Evolutionary conservation across 2,888 invertebrate genomes (phyloP).

Genomic region (Cosmia pyralina): DNA sequence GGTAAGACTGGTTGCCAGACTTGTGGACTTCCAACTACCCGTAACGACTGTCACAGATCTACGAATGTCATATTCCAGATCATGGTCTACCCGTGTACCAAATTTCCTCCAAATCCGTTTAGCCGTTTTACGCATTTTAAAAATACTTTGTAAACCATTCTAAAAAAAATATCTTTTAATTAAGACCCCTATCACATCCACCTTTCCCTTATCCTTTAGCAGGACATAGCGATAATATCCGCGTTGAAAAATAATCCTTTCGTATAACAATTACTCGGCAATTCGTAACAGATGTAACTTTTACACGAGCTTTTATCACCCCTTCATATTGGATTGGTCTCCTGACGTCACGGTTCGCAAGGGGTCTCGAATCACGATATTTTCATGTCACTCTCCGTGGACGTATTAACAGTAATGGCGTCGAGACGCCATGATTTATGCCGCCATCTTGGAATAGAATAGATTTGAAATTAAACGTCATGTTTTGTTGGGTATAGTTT

Average conservation of each 20-base stretch:
- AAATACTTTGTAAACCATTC: too few relatives aligned
- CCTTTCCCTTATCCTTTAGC: background rate
- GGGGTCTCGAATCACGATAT: constrained; percentile 22
- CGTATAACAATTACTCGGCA: constrained; percentile 26
- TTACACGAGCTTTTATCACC: constrained; percentile 11
- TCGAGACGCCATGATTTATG: constrained; percentile 22
- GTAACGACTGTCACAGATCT: too few relatives aligned
- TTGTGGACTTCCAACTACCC: too few relatives aligned
- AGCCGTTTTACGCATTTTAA: too few relatives aligned
- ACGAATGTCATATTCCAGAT: too few relatives aligned
- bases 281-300: constrained; percentile 39
- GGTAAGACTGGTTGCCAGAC: too few relatives aligned
- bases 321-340: constrained; percentile 26
- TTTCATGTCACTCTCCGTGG: constrained; percentile 33
- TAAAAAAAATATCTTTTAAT: background rate
- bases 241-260: constrained; percentile 2
- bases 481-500: background rate
- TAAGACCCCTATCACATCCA: background rate
- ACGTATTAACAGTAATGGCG: constrained; percentile 44
- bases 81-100: too few relatives aligned
- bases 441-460: constrained; percentile 41
- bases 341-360: constrained; percentile 8
- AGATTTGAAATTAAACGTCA: constrained; percentile 11
- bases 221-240: background rate
- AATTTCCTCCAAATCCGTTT: too few relatives aligned